Evolutionary conservation across 2,113 vertebrate species (phyloP).

Genomic region (Boleophthalmus pectinirostris): DNA sequence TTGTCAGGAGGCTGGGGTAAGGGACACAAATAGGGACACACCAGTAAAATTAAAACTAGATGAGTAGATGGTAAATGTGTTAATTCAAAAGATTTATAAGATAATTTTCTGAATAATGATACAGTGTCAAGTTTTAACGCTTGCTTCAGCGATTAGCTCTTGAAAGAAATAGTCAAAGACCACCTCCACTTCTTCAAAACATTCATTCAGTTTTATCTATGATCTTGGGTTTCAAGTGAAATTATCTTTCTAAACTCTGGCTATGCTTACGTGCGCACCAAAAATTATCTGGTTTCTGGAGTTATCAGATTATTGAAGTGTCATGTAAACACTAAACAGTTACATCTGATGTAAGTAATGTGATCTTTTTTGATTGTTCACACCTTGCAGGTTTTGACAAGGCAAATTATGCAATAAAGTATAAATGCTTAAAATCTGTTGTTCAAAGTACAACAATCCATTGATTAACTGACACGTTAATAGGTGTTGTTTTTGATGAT

Average conservation of each 20-base stretch:
- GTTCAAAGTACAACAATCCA: too few species aligned
- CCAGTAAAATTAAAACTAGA: constrained; percentile 14
- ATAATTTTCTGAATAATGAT: neutral
- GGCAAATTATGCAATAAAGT: too few species aligned
- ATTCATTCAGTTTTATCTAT: neutral
- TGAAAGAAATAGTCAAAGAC: neutral
- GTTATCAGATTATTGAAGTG: too few species aligned
- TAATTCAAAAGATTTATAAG: neutral
- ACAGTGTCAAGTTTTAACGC: neutral
- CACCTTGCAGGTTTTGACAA: too few species aligned
- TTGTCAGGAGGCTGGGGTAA: constrained; percentile 92
- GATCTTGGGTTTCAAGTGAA: neutral
- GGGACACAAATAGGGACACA: constrained; percentile 63
- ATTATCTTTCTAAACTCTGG: neutral
- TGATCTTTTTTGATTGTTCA: too few species aligned
- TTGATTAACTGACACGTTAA: too few species aligned
- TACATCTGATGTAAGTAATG: too few species aligned
- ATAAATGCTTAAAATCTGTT: too few species aligned
- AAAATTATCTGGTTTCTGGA: too few species aligned
- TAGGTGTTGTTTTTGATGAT: too few species aligned
- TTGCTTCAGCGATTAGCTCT: neutral
- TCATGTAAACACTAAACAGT: too few species aligned
- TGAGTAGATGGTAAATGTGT: neutral
- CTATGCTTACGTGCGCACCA: too few species aligned
- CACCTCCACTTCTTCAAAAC: neutral